phyloP scores from a whole-genome alignment of 2,113 vertebrate species.

The Phalacrocorax pelagicus region DNA sequence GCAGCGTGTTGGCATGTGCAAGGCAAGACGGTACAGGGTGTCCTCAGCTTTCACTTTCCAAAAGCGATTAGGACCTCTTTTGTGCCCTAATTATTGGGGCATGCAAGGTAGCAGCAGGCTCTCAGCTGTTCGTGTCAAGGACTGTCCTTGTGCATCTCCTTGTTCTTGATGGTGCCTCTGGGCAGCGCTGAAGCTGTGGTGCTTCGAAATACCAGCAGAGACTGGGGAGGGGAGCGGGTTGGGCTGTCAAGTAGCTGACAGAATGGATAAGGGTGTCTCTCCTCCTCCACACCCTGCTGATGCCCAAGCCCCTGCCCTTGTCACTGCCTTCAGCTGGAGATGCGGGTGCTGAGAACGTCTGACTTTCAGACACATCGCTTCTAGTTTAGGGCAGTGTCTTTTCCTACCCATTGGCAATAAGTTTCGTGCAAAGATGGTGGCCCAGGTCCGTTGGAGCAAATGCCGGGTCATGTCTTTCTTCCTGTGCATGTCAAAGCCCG shows the following conservation, averaged over 20 bases:
- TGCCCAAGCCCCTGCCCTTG: neutral
- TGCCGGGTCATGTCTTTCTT: neutral
- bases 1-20: rapidly evolving
- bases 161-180: neutral
- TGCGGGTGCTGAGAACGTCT: neutral
- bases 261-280: neutral
- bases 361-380: neutral
- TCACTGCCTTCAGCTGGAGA: neutral
- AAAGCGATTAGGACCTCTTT: neutral
- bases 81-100: neutral
- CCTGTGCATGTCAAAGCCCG: neutral
- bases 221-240: neutral
- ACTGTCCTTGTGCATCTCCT: neutral
- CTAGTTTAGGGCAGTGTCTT: neutral
- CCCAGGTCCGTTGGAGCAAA: neutral
- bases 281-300: neutral
- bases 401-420: neutral
- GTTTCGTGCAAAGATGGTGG: neutral
- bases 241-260: neutral
- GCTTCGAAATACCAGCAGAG: neutral
- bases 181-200: neutral
- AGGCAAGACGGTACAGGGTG: neutral
- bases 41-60: neutral
- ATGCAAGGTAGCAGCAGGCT: neutral
- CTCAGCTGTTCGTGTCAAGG: neutral